phyloP scores from a whole-genome alignment of 2,113 vertebrate genomes.

The Balaeniceps rex region DNA sequence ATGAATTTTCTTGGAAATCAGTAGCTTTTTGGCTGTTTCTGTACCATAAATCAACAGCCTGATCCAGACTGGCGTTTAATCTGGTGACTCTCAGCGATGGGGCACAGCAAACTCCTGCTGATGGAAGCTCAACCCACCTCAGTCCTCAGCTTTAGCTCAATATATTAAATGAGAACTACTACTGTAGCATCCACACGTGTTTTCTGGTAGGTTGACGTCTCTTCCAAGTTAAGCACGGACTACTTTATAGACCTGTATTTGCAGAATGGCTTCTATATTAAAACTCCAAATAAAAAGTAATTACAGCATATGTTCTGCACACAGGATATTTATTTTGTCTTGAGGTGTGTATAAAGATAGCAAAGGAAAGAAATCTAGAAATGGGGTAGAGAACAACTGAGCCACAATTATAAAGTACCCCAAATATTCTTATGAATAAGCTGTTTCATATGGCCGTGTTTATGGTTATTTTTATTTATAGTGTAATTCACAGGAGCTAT shows the following conservation, averaged over 20 bases:
- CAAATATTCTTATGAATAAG: neutral
- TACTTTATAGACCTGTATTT: neutral
- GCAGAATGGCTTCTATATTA: neutral
- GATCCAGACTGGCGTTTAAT: neutral
- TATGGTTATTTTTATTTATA: neutral
- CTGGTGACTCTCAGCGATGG: neutral
- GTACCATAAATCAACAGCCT: neutral
- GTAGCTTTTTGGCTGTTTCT: neutral
- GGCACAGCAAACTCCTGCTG: neutral
- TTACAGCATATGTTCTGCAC: neutral
- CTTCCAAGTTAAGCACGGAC: neutral
- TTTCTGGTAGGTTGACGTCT: neutral
- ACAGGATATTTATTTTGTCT: neutral
- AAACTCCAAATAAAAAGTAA: neutral
- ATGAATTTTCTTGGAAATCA: neutral
- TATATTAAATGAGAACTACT: neutral
- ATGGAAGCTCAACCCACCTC: neutral
- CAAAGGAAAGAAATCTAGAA: neutral
- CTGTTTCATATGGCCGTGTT: neutral
- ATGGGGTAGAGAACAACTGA: accelerated
- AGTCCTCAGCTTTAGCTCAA: neutral
- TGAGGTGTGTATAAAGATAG: neutral
- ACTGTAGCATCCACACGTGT: accelerated
- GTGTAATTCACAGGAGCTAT: neutral
- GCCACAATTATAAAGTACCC: neutral